Evolutionary conservation across 2,888 invertebrate genomes (phyloP).

Genomic region (Suillia variegata): DNA sequence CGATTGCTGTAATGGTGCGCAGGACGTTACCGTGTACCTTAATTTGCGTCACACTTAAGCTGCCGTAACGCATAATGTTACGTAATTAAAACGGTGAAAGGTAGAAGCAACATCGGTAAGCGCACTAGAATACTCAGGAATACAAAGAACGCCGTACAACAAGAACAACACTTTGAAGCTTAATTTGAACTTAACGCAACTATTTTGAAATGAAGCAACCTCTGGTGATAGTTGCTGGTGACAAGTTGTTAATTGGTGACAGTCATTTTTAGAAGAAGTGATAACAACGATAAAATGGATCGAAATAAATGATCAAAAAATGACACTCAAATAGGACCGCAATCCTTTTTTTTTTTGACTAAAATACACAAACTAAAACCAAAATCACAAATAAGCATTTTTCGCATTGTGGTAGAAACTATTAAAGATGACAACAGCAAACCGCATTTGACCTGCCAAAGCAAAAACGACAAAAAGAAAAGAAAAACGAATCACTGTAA

Average conservation of each 20-base stretch:
- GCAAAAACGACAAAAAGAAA: not conserved
- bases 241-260: not conserved
- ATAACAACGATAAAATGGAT: not conserved
- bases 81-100: not conserved
- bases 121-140: not conserved
- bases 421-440: conserved; percentile 5
- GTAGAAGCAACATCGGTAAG: not conserved
- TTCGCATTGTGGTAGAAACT: not conserved
- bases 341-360: too few relatives aligned
- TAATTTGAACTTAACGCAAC: not conserved
- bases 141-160: not conserved
- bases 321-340: not conserved
- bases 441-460: conserved; percentile 8
- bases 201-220: not conserved
- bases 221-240: not conserved
- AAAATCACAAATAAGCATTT: not conserved
- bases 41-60: not conserved
- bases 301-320: not conserved
- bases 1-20: not conserved
- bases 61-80: not conserved
- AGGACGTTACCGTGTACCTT: not conserved
- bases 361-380: not conserved
- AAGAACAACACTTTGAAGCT: not conserved
- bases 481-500: too few relatives aligned
- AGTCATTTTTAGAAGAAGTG: not conserved